Evolutionary conservation across 2,888 invertebrate genomes (phyloP), one percentile per base, ranked within the genome.

Genomic region (Eupithecia dodoneata): DNA sequence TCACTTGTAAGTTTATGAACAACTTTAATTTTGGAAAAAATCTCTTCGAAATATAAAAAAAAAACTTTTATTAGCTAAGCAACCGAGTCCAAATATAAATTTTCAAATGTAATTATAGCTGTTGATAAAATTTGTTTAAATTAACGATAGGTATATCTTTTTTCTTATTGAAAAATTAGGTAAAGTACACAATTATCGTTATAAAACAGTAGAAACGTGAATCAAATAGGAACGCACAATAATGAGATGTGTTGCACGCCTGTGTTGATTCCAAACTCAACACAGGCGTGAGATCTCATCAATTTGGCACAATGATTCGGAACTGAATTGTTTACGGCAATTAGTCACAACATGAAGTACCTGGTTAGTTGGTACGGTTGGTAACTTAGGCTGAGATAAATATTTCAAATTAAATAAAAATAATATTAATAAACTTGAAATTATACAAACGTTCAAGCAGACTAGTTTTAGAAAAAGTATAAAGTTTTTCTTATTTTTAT

Each of bases 261-360:
- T n/a, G n/a, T n/a, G n/a, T n/a, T n/a, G n/a, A n/a, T n/a, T n/a
- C n/a, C n/a, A n/a, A n/a, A n/a, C n/a, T 41, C 41, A 47, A 73
- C 71, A 71, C 55, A 10, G 42, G 66, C 18, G 74, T 74, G 63
- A 47, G 15, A 74, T 77, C 67, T 67, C 55, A 77, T 72, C 44
- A 77, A 74, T 74, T 49, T 49, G 71, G 30, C 12, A 76, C 59
- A 67, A 13, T 73, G 30, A 66, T 45, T 66, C 15, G 74, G 10
- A 66, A 73, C 41, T 49, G 66, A 66, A 52, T 73, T 67, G 66
- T 74, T 44, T 74, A 73, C 70, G 70, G 47, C 70, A 70, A 70
- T 70, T 70, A 70, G 70, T 70, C 70, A 70, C 70, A 70, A 70
- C 70, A 70, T 6, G 47, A 47, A 47, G 70, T 70, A 45, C 70